These are phyloP conservation scores for Dicroscelio sp. DNA, from an alignment of 2,888 invertebrate species.

Conservation along the genomic window DNA sequence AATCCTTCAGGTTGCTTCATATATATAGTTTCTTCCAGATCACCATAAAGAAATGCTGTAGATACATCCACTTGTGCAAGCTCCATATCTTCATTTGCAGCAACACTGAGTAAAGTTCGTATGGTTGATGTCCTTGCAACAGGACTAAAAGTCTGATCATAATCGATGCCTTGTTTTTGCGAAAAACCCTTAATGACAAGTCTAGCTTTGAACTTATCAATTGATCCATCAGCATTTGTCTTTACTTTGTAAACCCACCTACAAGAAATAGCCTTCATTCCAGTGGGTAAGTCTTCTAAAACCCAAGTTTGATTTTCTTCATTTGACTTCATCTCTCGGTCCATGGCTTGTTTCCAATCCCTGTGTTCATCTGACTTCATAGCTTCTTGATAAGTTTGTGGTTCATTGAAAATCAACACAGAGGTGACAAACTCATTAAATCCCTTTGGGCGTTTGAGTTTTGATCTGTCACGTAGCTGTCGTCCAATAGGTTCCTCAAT, in stretches of 20 bases:
- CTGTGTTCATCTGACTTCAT: no score
- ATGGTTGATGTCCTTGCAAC: slow-evolving; percentile 52
- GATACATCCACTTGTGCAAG: slow-evolving; percentile 54
- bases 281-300: slow-evolving; percentile 81
- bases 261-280: slow-evolving; percentile 83
- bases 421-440: no score
- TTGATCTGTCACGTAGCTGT: no score
- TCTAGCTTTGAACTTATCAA: slow-evolving; percentile 54
- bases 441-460: no score
- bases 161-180: slow-evolving; percentile 56
- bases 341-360: no score
- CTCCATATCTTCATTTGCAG: slow-evolving; percentile 43
- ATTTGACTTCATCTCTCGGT: no score
- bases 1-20: slow-evolving; percentile 60
- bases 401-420: no score
- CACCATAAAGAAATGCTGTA: slow-evolving; percentile 60
- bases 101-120: slow-evolving; percentile 43
- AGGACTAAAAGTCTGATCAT: slow-evolving; percentile 63
- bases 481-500: no score
- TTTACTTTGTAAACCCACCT: slow-evolving; percentile 85
- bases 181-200: slow-evolving; percentile 50
- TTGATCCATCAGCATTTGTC: slow-evolving; percentile 49
- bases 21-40: slow-evolving; percentile 46
- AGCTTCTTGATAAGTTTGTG: no score
- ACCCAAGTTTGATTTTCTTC: no score